These are phyloP conservation scores for Distichodus sexfasciatus DNA, from an alignment of 2,797 vertebrate genomes.

Conservation along the genomic window DNA sequence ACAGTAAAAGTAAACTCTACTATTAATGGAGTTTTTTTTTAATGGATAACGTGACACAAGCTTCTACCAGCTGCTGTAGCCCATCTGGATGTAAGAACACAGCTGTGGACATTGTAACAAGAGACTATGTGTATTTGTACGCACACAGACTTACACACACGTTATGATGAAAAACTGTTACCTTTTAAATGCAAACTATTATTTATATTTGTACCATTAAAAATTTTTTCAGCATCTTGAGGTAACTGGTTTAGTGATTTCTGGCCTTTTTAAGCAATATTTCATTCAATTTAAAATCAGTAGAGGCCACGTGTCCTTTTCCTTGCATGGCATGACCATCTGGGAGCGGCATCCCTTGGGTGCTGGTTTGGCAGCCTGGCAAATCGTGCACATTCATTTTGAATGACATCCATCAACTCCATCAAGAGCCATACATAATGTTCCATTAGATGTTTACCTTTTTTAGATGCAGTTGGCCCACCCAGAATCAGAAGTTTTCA, in stretches of 20 bases:
- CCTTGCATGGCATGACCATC: background rate
- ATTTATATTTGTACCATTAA: too few relatives aligned
- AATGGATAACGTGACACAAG: conserved; percentile 57
- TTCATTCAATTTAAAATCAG: background rate
- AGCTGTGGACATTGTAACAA: conserved; percentile 59
- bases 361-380: background rate
- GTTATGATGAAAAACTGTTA: too few relatives aligned
- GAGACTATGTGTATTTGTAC: background rate
- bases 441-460: too few relatives aligned
- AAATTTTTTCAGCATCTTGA: too few relatives aligned
- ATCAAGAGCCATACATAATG: too few relatives aligned
- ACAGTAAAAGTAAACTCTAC: too few relatives aligned
- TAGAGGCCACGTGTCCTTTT: conserved; percentile 5
- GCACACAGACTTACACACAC: background rate
- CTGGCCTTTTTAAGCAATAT: background rate
- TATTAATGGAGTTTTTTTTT: conserved; percentile 3
- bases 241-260: too few relatives aligned
- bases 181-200: too few relatives aligned
- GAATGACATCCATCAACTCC: background rate
- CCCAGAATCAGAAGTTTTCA: too few relatives aligned
- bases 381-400: conserved; percentile 28
- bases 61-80: conserved; percentile 66
- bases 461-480: too few relatives aligned
- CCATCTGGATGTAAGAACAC: conserved; percentile 60
- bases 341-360: background rate